Conservation (phyloP, 2,888 invertebrate species). For the Pilophorus perplexus region DNA sequence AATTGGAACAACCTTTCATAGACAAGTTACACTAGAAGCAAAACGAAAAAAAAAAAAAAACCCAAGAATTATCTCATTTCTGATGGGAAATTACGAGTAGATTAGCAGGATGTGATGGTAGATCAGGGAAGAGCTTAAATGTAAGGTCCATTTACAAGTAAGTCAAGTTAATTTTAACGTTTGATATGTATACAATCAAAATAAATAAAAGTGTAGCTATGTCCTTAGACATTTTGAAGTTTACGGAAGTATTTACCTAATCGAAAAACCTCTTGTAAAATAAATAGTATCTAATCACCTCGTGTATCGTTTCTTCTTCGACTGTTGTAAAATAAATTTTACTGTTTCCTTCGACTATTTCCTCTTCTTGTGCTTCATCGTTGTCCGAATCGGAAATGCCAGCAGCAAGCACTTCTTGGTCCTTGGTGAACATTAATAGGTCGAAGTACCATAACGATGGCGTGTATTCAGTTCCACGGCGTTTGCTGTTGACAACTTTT, state of each 20-base stretch:
- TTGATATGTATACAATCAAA: neutral
- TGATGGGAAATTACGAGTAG: too few species aligned
- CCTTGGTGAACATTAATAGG: slow-evolving; percentile 26
- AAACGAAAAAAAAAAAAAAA: too few species aligned
- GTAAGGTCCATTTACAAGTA: too few species aligned
- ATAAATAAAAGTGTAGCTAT: too few species aligned
- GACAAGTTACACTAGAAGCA: too few species aligned
- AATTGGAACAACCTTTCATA: too few species aligned
- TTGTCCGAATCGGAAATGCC: slow-evolving; percentile 17
- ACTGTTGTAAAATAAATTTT: neutral
- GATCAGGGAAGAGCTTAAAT: too few species aligned
- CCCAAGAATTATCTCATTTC: too few species aligned
- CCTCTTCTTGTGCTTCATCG: slow-evolving; percentile 15
- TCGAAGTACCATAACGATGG: slow-evolving; percentile 32
- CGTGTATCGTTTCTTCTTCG: neutral
- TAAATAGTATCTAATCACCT: slow-evolving; percentile 4
- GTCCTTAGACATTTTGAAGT: too few species aligned
- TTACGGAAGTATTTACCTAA: too few species aligned
- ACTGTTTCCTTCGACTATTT: neutral
- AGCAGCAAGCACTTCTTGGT: slow-evolving; percentile 11
- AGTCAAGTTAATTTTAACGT: neutral
- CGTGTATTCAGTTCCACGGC: slow-evolving; percentile 39
- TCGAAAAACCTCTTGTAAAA: too few species aligned
- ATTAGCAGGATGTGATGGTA: too few species aligned
- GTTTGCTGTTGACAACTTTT: slow-evolving; percentile 45